Percentiles rank a stretch among this genome's conserved stretches.
These are phyloP conservation scores for Araneus ventricosus DNA, from an alignment of 1,140 invertebrate species.

Conservation along the genomic window DNA sequence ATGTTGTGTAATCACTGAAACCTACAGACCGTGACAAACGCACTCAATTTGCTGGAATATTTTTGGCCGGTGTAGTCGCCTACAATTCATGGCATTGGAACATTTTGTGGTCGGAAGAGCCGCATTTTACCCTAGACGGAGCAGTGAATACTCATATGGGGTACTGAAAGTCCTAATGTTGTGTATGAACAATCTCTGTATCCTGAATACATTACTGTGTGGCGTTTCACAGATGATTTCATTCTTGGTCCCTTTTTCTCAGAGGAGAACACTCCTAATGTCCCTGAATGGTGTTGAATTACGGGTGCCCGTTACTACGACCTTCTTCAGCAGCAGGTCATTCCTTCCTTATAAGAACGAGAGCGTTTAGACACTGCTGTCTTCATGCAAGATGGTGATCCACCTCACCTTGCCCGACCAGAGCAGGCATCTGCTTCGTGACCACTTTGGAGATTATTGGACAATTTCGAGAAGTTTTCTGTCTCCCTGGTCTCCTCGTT, in stretches of 20 bases:
- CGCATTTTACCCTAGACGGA: constrained; percentile 20
- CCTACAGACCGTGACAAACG: background rate
- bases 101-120: constrained; percentile 27
- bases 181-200: constrained; percentile 21
- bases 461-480: background rate
- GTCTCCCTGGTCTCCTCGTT: background rate
- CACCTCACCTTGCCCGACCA: background rate
- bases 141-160: background rate
- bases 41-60: background rate
- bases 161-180: background rate
- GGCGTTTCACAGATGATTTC: constrained; percentile 62
- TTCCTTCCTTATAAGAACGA: constrained; percentile 22
- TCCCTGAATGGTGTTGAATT: background rate
- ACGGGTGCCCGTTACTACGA: constrained; percentile 11
- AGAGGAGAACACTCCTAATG: background rate
- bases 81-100: constrained; percentile 23
- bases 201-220: constrained; percentile 24
- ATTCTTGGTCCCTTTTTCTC: constrained; percentile 29
- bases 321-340: background rate
- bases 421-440: background rate
- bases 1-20: constrained; percentile 11
- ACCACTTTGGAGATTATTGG: background rate
- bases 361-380: background rate
- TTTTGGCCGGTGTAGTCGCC: background rate
- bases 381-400: background rate